phyloP scores from a whole-genome alignment of 1,140 invertebrate genomes.

The Meloidogyne chitwoodi region DNA sequence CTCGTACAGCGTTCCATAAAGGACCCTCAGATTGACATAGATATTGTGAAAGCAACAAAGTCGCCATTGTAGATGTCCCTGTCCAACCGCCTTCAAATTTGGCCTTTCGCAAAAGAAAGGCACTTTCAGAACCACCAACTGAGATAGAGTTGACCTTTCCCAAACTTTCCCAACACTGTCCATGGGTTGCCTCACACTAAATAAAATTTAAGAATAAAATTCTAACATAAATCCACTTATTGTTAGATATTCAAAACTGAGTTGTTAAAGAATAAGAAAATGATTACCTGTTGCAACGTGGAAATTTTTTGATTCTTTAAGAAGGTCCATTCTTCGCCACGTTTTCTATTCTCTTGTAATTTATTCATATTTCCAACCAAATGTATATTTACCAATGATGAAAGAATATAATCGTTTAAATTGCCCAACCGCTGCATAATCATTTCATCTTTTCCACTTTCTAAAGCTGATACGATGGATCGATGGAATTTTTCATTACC shows the following conservation, averaged over 20 bases:
- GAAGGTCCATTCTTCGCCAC: no score
- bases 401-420: no score
- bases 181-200: constrained; percentile 12
- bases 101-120: constrained; percentile 69
- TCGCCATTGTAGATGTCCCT: constrained; percentile 3
- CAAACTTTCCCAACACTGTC: background rate
- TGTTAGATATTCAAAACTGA: no score
- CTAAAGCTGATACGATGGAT: constrained; percentile 22
- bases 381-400: no score
- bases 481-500: constrained; percentile 37
- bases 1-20: constrained; percentile 79
- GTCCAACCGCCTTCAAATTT: constrained; percentile 66
- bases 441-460: constrained; percentile 6
- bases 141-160: constrained; percentile 66
- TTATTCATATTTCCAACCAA: no score
- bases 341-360: no score
- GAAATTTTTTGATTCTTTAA: no score
- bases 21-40: constrained; percentile 81
- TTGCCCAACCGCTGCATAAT: no score
- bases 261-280: no score
- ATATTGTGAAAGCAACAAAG: constrained; percentile 69
- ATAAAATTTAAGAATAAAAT: background rate
- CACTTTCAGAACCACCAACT: constrained; percentile 77
- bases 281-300: no score
- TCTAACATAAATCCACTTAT: background rate